Conservation (phyloP, 2,888 invertebrate genomes). For the Heterodera filipjevi region DNA sequence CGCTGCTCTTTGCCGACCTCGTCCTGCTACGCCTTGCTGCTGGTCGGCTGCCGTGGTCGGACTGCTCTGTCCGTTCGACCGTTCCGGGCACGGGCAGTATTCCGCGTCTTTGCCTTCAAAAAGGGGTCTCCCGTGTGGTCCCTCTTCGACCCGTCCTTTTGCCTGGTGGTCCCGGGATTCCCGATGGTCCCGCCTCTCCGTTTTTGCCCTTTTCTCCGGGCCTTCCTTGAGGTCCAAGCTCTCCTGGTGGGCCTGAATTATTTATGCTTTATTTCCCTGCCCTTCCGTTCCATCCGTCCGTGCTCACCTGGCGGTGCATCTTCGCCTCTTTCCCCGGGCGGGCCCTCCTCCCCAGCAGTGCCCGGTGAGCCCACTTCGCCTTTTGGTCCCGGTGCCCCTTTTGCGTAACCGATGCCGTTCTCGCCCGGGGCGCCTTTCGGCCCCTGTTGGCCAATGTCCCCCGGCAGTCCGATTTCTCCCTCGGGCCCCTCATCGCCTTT, state of each 20-base stretch:
- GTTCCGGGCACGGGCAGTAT: constrained; percentile 46
- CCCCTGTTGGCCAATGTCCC: constrained; percentile 22
- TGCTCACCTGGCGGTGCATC: constrained; percentile 47
- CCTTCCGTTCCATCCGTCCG: no score
- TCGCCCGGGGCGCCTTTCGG: constrained; percentile 37
- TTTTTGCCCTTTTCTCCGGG: constrained; percentile 52
- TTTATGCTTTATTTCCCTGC: neutral
- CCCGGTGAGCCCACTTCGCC: constrained; percentile 31
- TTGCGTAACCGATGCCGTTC: constrained; percentile 27
- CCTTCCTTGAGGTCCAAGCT: constrained; percentile 26
- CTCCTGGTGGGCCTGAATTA: neutral
- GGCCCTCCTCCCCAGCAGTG: constrained; percentile 37
- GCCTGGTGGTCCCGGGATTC: constrained; percentile 47
- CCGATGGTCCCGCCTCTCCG: constrained; percentile 52
- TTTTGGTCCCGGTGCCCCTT: constrained; percentile 33
- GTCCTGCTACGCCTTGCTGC: neutral
- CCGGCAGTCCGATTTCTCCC: constrained; percentile 23
- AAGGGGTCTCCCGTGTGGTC: neutral
- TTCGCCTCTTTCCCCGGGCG: constrained; percentile 61
- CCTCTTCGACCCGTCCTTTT: constrained; percentile 7
- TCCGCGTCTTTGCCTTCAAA: constrained; percentile 40
- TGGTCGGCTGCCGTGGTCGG: neutral
- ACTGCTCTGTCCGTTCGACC: constrained; percentile 25
- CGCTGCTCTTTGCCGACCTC: neutral
- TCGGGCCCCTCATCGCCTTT: constrained; percentile 30